Evolutionary conservation across 2,113 vertebrate species (phyloP).

Genomic region (Corythoichthys intestinalis): DNA sequence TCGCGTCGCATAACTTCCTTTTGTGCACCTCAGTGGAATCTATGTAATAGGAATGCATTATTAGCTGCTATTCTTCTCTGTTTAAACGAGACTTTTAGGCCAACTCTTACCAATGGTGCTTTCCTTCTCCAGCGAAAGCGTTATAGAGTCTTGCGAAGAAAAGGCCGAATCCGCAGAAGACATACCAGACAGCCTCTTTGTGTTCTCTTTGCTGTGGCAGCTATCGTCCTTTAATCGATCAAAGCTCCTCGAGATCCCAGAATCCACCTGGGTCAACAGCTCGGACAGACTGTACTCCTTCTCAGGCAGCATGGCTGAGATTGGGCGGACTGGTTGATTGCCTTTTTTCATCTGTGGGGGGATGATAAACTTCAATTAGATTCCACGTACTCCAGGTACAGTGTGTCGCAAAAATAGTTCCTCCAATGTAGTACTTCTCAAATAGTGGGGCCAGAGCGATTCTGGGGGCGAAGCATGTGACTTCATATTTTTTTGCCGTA

Average conservation of each 20-base stretch:
- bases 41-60: conserved; percentile 35
- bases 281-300: conserved; percentile 91
- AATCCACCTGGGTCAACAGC: conserved; percentile 90
- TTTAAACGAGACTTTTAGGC: not conserved
- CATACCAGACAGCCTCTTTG: conserved; percentile 90
- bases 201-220: conserved; percentile 80
- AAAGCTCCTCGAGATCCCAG: conserved; percentile 84
- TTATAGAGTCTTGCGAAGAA: conserved; percentile 93
- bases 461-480: too few species aligned
- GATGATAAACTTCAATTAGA: conserved; percentile 15
- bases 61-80: not conserved
- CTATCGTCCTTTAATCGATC: conserved; percentile 84
- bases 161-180: conserved; percentile 96
- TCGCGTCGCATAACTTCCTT: conserved; percentile 87
- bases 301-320: conserved; percentile 79
- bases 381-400: too few species aligned
- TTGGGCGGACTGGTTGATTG: conserved; percentile 62
- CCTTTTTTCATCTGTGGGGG: conserved; percentile 51
- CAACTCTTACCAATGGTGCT: conserved; percentile 76
- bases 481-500: too few species aligned
- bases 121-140: conserved; percentile 90
- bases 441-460: too few species aligned
- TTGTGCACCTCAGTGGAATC: conserved; percentile 89
- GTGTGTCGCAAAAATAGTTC: too few species aligned
- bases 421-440: too few species aligned